These are phyloP conservation scores for Holacanthella duospinosa DNA, from an alignment of 2,888 invertebrate species.

Conservation along the genomic window DNA sequence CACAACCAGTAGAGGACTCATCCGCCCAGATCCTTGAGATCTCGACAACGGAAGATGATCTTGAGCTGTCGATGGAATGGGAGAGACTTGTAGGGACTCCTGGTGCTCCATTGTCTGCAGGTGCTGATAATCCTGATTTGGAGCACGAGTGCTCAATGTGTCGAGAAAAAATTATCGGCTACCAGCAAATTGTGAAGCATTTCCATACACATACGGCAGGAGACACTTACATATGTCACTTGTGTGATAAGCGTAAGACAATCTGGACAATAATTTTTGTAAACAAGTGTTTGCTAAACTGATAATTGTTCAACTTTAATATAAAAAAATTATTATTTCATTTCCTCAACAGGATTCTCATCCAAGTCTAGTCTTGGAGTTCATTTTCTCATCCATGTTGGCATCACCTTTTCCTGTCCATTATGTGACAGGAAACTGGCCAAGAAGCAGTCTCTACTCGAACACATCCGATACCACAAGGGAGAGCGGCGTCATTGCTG, in stretches of 20 bases:
- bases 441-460: conserved; percentile 1
- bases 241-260: not conserved
- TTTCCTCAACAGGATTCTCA: not conserved
- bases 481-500: not conserved
- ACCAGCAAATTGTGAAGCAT: not conserved
- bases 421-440: not conserved
- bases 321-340: not conserved
- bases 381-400: not conserved
- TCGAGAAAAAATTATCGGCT: not conserved
- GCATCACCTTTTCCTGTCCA: not conserved
- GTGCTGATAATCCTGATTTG: not conserved
- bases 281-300: not conserved
- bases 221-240: not conserved
- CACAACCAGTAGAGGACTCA: not conserved
- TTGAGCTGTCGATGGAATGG: not conserved
- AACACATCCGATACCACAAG: not conserved
- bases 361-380: not conserved
- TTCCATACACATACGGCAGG: not conserved
- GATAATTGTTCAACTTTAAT: not conserved
- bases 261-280: not conserved
- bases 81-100: not conserved
- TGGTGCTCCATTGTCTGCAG: not conserved
- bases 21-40: too few relatives aligned
- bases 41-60: not conserved
- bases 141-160: not conserved